Base-by-base conservation (phyloP, 23 tunicate genomes). In the Oikopleura albicans region DNA sequence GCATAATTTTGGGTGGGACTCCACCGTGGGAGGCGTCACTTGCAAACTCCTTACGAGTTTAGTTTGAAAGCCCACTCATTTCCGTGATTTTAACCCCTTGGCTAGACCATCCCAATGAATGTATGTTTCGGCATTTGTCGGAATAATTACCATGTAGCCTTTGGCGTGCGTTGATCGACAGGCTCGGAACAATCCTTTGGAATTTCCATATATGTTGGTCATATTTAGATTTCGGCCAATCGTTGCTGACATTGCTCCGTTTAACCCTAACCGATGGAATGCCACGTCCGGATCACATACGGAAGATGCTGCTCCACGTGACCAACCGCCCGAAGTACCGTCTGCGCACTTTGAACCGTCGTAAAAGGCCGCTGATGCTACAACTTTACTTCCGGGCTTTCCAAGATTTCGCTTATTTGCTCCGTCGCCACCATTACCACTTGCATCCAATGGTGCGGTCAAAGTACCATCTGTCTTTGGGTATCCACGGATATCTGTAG, bases 81-180 rank as follows among this genome's bases (percentile, higher is more conserved):
- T n/a, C n/a, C n/a, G n/a, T n/a, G n/a, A n/a, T n/a, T n/a, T n/a
- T n/a, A n/a, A n/a, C n/a, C n/a, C n/a, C n/a, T n/a, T n/a, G n/a
- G n/a, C n/a, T 71, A 71, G 31, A 22, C 79, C 79, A 37, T 12
- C 79, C 79, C 79, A 71, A 71, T 71, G 79, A 29, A 71, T 29
- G 37, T 71, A 71, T 2, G 27, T 71, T 71, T 71, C 79, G 2
- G 2, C 79, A 12, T 29, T 29, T 71, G 79, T 71, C 31, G 79
- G 79, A 4, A 71, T 2, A 16, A 71, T 12, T 22, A 71, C 79
- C 79, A 71, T 71, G 37, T 37, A 71, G 28, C 79, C 79, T 2
- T 29, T 29, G 33, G 37, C 79, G 31, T 71, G 79, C 4, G 79
- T 71, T 12, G 79, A 71, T 71, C 79, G 33, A 37, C 79, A 71